phyloP scores from a whole-genome alignment of 2,888 invertebrate species.

The Tenthredo distinguenda region DNA sequence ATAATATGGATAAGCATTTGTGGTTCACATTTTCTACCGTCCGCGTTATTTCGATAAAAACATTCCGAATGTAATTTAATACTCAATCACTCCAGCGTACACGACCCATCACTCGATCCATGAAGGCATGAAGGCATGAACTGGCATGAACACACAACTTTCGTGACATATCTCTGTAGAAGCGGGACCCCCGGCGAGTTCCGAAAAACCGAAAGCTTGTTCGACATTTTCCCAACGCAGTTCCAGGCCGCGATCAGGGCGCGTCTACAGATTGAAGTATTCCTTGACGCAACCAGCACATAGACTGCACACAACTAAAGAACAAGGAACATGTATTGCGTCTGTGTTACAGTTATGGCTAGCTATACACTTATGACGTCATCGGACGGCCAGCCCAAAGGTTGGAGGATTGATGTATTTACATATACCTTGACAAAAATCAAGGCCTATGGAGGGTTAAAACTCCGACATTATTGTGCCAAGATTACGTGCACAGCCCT shows the following conservation, averaged over 20 bases:
- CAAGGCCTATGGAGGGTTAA: background rate
- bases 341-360: background rate
- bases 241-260: background rate
- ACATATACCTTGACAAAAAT: background rate
- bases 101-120: constrained; percentile 22
- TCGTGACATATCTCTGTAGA: background rate
- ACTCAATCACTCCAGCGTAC: constrained; percentile 58
- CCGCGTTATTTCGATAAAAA: constrained; percentile 68
- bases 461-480: constrained; percentile 12
- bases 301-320: background rate
- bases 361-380: background rate
- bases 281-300: background rate
- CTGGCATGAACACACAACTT: constrained; percentile 19
- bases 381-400: background rate
- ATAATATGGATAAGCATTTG: constrained; percentile 59
- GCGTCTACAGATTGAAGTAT: background rate
- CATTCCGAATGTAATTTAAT: constrained; percentile 67
- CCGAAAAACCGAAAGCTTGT: background rate
- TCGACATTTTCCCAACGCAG: background rate
- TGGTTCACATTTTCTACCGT: constrained; percentile 64
- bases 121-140: constrained; percentile 10
- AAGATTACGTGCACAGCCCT: background rate
- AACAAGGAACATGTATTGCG: background rate
- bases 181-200: background rate
- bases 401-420: background rate